Conservation (phyloP, 2,113 vertebrate genomes). For the Scortum barcoo region DNA sequence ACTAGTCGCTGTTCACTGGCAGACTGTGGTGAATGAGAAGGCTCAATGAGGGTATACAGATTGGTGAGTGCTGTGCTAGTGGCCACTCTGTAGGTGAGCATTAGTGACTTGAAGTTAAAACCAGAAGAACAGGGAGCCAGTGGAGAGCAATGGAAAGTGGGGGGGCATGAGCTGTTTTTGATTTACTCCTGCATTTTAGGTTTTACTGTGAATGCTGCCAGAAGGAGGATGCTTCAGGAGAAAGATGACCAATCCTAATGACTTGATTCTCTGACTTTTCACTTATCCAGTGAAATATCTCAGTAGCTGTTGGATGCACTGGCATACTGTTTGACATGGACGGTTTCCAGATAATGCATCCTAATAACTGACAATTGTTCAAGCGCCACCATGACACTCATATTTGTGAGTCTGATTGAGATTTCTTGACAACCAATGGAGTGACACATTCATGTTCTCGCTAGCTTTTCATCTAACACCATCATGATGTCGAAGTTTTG, state of each 20-base stretch:
- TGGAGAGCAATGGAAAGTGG: not conserved
- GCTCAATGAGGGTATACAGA: too few species aligned
- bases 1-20: not conserved
- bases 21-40: not conserved
- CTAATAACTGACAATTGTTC: not conserved
- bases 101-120: not conserved
- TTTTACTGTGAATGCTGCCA: not conserved
- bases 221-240: not conserved
- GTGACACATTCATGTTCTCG: not conserved
- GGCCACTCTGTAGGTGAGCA: not conserved
- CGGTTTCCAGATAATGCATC: not conserved
- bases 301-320: not conserved
- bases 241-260: not conserved
- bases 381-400: not conserved
- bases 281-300: not conserved
- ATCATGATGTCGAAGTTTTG: not conserved
- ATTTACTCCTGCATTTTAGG: not conserved
- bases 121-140: not conserved
- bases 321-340: not conserved
- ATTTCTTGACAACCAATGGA: not conserved
- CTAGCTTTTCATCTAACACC: too few species aligned
- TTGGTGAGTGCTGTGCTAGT: not conserved
- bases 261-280: not conserved
- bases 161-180: not conserved
- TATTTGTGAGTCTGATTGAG: not conserved